These are phyloP conservation scores for Caenorhabditis virilis DNA, from an alignment of 2,888 invertebrate species.

Conservation along the genomic window DNA sequence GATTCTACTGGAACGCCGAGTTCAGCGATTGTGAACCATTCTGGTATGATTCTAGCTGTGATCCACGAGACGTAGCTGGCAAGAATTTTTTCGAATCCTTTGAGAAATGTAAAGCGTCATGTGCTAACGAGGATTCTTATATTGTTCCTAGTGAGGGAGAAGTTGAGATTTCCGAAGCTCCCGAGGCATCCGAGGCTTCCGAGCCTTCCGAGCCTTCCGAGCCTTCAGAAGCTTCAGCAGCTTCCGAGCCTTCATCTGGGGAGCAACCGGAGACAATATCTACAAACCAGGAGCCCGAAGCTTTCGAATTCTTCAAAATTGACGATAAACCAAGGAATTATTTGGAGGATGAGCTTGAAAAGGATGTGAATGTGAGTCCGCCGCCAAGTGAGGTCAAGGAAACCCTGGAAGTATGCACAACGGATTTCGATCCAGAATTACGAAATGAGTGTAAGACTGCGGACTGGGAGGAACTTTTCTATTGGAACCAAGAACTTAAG, in stretches of 20 bases:
- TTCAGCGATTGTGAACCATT: constrained; percentile 58
- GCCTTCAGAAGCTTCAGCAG: too few species aligned
- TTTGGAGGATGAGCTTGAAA: constrained; percentile 3
- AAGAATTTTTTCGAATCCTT: constrained; percentile 48
- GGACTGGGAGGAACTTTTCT: constrained; percentile 41
- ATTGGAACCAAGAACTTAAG: constrained; percentile 35
- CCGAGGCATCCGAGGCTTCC: neutral
- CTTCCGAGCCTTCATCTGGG: too few species aligned
- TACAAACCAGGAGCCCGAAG: neutral
- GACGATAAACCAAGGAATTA: neutral
- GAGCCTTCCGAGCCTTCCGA: too few species aligned
- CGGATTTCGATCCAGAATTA: constrained; percentile 27
- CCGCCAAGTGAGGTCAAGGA: too few species aligned
- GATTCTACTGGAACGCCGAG: constrained; percentile 45
- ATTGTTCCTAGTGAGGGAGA: neutral
- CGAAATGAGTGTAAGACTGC: constrained; percentile 38
- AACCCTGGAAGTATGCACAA: constrained; percentile 8
- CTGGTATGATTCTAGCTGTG: constrained; percentile 65
- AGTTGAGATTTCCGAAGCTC: neutral
- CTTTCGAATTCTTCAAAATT: constrained; percentile 19
- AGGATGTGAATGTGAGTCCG: too few species aligned
- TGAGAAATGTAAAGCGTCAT: constrained; percentile 25
- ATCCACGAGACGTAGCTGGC: constrained; percentile 32
- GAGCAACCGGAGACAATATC: neutral
- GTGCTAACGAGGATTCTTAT: constrained; percentile 12